Evolutionary conservation across 2,888 invertebrate genomes (phyloP).

Genomic region (Muschampia plurimacula): DNA sequence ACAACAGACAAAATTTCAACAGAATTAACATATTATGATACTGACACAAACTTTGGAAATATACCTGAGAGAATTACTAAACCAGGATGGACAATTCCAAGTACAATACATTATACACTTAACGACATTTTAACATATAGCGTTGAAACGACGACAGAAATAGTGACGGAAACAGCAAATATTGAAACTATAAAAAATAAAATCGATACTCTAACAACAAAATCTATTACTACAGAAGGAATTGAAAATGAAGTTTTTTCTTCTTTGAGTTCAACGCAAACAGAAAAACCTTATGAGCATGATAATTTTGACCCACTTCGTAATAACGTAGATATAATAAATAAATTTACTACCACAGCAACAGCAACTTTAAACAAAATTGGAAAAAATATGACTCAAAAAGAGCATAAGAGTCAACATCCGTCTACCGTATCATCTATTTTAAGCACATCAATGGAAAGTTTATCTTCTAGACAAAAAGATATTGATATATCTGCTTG

Average conservation of each 20-base stretch:
- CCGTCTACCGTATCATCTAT: slow-evolving; percentile 46
- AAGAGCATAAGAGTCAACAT: slow-evolving; percentile 32
- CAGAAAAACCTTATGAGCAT: neutral
- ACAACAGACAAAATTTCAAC: neutral
- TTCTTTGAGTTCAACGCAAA: neutral
- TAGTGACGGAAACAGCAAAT: neutral
- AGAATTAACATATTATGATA: neutral
- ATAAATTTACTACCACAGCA: neutral
- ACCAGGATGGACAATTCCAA: neutral
- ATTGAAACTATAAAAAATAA: neutral
- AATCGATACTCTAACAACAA: neutral
- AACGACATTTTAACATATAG: neutral
- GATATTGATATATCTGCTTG: slow-evolving; percentile 78
- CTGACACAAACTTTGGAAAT: neutral
- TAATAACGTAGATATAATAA: neutral
- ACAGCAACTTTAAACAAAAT: neutral
- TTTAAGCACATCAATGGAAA: slow-evolving; percentile 67
- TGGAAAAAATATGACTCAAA: neutral
- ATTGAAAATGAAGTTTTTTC: neutral
- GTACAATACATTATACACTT: neutral
- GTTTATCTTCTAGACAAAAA: slow-evolving; percentile 74
- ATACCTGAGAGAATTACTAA: neutral
- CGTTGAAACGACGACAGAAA: neutral
- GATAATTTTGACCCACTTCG: neutral
- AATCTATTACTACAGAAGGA: neutral